A percentile compares a stretch with the other conserved stretches of the same genome.
Evolutionary conservation across 2,888 invertebrate species (phyloP).

Genomic region (Balanococcus diminutus): DNA sequence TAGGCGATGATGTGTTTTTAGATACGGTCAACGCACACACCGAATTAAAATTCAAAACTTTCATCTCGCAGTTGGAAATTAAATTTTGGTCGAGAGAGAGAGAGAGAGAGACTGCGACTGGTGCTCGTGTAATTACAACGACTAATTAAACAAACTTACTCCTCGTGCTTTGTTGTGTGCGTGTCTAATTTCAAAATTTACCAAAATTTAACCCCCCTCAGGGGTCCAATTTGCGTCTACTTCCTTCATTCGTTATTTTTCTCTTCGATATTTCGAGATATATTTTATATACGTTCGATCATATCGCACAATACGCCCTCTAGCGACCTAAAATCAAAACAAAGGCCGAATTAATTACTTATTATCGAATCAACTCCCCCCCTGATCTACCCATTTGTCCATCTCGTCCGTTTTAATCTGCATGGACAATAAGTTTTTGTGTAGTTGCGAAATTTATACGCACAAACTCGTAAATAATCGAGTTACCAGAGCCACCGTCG

Average conservation of each 20-base stretch:
- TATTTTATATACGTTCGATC: neutral
- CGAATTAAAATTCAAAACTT: conserved; percentile 37
- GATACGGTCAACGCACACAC: conserved; percentile 19
- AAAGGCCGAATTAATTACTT: conserved; percentile 12
- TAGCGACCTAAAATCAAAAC: neutral
- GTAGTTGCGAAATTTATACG: conserved; percentile 20
- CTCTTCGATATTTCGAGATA: too few relatives aligned
- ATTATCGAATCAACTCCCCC: neutral
- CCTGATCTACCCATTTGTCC: neutral
- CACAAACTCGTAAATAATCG: neutral
- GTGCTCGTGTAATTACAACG: neutral
- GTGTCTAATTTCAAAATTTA: too few relatives aligned
- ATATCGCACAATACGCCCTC: neutral
- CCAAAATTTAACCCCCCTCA: too few relatives aligned
- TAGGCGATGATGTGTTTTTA: conserved; percentile 22
- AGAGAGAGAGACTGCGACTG: neutral
- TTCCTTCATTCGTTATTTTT: too few relatives aligned
- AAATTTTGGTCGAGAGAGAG: neutral
- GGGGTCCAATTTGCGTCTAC: too few relatives aligned
- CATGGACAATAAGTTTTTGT: neutral
- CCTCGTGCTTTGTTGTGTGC: neutral
- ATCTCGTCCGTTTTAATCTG: neutral
- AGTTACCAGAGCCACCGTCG: neutral
- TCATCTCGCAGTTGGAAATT: conserved; percentile 11
- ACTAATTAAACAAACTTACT: conserved; percentile 11